Evolutionary conservation across 2,113 vertebrate genomes (phyloP).

Genomic region (Salvelinus namaycush): DNA sequence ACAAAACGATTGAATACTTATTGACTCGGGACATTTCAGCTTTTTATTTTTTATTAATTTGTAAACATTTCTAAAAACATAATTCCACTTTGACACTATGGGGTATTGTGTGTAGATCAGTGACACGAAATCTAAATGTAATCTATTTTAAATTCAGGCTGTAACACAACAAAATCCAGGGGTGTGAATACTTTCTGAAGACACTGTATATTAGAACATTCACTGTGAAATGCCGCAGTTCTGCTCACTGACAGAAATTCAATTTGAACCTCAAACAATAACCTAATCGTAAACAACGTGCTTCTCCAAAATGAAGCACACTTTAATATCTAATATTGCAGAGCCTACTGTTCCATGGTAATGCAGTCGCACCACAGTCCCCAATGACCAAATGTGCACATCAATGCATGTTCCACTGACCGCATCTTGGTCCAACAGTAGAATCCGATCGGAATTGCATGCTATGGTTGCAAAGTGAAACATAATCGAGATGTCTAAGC

Average conservation of each 20-base stretch:
- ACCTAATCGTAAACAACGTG: not conserved
- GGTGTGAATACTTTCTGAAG: too few species aligned
- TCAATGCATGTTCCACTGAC: not conserved
- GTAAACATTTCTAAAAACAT: too few species aligned
- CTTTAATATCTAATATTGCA: not conserved
- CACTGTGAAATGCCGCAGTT: too few species aligned
- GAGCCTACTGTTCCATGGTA: not conserved
- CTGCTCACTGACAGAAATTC: not conserved
- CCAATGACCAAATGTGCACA: not conserved
- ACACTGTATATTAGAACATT: too few species aligned
- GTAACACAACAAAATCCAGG: too few species aligned
- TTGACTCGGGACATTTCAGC: too few species aligned
- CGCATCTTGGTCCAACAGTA: not conserved
- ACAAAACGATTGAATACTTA: too few species aligned
- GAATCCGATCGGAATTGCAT: not conserved
- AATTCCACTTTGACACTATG: too few species aligned
- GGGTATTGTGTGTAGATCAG: too few species aligned
- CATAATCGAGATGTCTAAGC: not conserved
- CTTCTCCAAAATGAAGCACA: not conserved
- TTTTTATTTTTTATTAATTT: too few species aligned
- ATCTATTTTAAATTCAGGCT: too few species aligned
- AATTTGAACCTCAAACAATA: not conserved
- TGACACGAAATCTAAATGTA: too few species aligned
- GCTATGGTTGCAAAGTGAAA: conserved; percentile 13
- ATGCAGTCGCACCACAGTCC: not conserved